Base-by-base conservation (phyloP, 2,888 invertebrate genomes). In the Bibio marci region DNA sequence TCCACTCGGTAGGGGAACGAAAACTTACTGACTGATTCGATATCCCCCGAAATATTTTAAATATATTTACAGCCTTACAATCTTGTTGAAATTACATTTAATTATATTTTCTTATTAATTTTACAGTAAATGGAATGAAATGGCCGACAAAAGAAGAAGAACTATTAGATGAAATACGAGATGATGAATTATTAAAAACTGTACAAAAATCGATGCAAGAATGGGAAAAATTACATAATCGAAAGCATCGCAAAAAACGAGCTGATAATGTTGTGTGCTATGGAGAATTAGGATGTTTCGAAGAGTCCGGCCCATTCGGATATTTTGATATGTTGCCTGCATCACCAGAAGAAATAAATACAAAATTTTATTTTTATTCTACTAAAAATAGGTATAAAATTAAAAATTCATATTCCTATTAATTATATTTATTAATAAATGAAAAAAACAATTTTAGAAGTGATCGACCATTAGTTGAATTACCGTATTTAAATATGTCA, bases 271-370 rank as follows among this genome's bases (percentile, higher is more conserved):
- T 73, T 44, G 81, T 86, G 2, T 94, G 92, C 57, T 92, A 91
- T 56, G 79, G 76, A 15, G 83, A 85, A 44, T 70, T 92, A 38
- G 92, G 92, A 8, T 94, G 94, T 55, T 92, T 91, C 64, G 81
- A 86, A 53, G 86, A 88, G 52, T 76, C 83, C 4, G 91, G 90
- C 0, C 83, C 88, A 0, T 88, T 86, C 57, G 81, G 85, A 39
- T 90, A 90, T 56, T 63, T 91, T 58, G 90, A 90, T 63, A 86
- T 86, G 66, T 62, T 90, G 42, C 91, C 91, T 3, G 79, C 80
- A 38, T 67, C 80, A 15, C 88, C 88, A 0, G 80, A 83, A 55
- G 86, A 87, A 53, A 82, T 92, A 45, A 78, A 77, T 48, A 90
- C 90, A 1, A 78, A 78, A 60, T 88, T 81, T 60, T 69, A 79